Percentiles rank a stretch among this genome's conserved stretches.
These are phyloP conservation scores for Nyctibius grandis DNA, from an alignment of 2,797 vertebrate genomes.

Conservation along the genomic window DNA sequence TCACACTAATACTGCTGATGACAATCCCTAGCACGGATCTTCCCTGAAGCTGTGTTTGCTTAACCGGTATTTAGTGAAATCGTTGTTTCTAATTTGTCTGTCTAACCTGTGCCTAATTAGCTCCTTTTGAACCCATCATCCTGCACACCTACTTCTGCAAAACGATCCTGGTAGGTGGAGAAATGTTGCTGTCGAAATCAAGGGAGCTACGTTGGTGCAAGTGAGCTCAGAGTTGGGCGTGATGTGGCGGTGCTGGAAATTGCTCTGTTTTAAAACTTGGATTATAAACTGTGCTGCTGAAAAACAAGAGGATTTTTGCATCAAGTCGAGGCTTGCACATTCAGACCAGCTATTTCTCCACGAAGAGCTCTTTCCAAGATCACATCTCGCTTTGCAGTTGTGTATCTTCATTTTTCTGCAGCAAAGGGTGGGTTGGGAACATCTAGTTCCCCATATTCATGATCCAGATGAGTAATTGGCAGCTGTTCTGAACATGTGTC, in stretches of 20 bases:
- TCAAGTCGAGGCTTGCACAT: not conserved
- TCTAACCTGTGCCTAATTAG: conserved; percentile 44
- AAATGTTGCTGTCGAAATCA: not conserved
- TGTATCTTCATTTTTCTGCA: not conserved
- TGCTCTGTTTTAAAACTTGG: not conserved
- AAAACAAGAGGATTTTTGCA: not conserved
- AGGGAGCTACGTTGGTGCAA: not conserved
- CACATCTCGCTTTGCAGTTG: not conserved
- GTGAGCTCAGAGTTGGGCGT: not conserved
- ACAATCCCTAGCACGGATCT: not conserved
- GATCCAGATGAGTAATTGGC: conserved; percentile 25
- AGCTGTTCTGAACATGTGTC: conserved; percentile 10
- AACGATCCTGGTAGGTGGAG: not conserved
- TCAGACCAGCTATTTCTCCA: not conserved
- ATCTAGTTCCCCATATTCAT: conserved; percentile 15
- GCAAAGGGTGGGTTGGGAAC: conserved; percentile 28
- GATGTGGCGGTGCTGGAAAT: conserved; percentile 4
- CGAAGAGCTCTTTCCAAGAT: not conserved
- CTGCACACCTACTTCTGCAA: not conserved
- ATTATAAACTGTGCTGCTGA: not conserved
- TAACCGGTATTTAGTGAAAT: conserved; percentile 1
- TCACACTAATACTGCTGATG: not conserved
- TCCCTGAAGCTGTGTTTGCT: conserved; percentile 39
- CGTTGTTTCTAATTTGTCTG: conserved; percentile 39
- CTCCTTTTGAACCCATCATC: conserved; percentile 27